Evolutionary conservation across 2,888 invertebrate species (phyloP).

Genomic region (Thereva nobilitata): DNA sequence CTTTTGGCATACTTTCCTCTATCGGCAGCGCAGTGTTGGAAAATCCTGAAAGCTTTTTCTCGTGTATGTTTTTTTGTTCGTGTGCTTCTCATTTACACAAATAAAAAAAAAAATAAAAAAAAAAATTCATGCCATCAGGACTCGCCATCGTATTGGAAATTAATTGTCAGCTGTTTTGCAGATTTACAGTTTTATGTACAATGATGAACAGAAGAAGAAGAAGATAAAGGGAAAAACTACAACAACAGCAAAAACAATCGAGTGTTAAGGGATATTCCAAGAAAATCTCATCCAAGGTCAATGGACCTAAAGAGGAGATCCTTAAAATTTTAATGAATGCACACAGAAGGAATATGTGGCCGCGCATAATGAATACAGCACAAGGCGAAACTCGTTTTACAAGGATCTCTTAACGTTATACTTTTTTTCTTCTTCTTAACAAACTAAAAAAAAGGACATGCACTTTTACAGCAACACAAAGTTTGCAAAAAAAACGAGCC

Average conservation of each 20-base stretch:
- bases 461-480: too few species aligned
- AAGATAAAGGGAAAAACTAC: too few species aligned
- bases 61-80: background rate
- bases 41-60: constrained; percentile 7
- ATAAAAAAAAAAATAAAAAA: too few species aligned
- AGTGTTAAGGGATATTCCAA: too few species aligned
- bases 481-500: too few species aligned
- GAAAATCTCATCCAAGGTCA: constrained; percentile 12
- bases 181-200: constrained; percentile 7
- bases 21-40: constrained; percentile 6
- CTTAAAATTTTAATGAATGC: constrained; percentile 26
- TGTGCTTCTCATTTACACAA: too few species aligned
- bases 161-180: constrained; percentile 33
- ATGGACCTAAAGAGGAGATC: constrained; percentile 26
- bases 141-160: constrained; percentile 27
- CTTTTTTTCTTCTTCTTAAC: too few species aligned
- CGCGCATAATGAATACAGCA: background rate
- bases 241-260: too few species aligned
- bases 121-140: too few species aligned
- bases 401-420: too few species aligned
- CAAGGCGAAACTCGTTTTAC: too few species aligned
- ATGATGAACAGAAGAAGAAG: background rate
- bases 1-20: background rate
- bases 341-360: constrained; percentile 6
- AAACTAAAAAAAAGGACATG: too few species aligned